A percentile compares a stretch with the other conserved stretches of the same genome.
phyloP scores from a whole-genome alignment of 2,797 vertebrate species.

The Pelobates cultripes region DNA sequence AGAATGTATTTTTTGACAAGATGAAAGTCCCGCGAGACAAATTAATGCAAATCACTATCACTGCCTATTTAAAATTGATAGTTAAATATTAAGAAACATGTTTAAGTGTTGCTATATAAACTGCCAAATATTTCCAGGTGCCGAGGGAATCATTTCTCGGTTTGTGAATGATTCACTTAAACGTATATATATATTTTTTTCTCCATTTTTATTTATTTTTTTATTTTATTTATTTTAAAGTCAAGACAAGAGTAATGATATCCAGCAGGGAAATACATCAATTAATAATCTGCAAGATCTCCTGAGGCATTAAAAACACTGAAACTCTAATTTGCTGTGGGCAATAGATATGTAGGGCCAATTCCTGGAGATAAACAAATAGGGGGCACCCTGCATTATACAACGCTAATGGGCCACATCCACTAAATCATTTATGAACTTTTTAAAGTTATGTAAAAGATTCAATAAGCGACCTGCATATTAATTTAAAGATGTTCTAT shows the following conservation, averaged over 20 bases:
- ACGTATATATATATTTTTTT: constrained; percentile 7
- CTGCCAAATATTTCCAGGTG: constrained; percentile 23
- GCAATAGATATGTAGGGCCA: constrained; percentile 58
- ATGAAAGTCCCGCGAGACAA: constrained; percentile 59
- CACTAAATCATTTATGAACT: constrained; percentile 46
- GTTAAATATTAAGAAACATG: constrained; percentile 64
- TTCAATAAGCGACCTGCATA: constrained; percentile 24
- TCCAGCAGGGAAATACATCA: constrained; percentile 65
- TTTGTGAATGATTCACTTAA: constrained; percentile 35
- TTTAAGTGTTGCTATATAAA: constrained; percentile 54
- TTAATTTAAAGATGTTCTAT: constrained; percentile 41
- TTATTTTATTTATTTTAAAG: constrained; percentile 37
- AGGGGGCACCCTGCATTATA: constrained; percentile 45
- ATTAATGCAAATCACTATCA: constrained; percentile 52
- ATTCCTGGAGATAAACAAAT: constrained; percentile 59
- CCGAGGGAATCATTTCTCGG: constrained; percentile 58
- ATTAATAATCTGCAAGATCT: constrained; percentile 62
- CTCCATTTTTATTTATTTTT: constrained; percentile 40
- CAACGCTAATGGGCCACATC: constrained; percentile 42
- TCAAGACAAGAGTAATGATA: constrained; percentile 62
- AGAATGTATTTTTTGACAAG: not conserved
- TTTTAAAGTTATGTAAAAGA: constrained; percentile 38
- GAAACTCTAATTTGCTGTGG: constrained; percentile 60
- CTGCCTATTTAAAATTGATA: constrained; percentile 55
- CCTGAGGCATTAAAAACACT: constrained; percentile 57